phyloP scores from a whole-genome alignment of 2,113 vertebrate species.

The Dipodomys stephensi region DNA sequence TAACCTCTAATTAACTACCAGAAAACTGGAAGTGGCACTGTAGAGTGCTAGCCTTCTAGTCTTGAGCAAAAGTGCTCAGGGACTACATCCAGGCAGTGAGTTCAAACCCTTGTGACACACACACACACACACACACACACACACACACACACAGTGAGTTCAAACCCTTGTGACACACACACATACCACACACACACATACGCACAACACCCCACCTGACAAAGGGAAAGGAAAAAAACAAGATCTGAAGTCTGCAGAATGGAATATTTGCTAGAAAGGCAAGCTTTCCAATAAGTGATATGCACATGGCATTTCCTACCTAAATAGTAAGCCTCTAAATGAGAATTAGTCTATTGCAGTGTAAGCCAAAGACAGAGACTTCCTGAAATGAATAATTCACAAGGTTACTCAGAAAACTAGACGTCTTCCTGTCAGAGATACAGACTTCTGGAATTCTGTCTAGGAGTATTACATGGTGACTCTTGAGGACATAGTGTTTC shows the following conservation, averaged over 20 bases:
- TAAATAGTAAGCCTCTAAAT: neutral
- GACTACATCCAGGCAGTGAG: too few species aligned
- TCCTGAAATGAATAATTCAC: neutral
- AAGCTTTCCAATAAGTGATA: slow-evolving; percentile 2
- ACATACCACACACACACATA: too few species aligned
- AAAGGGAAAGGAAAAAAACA: neutral
- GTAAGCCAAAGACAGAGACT: neutral
- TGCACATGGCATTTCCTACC: neutral
- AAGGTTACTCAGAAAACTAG: slow-evolving; percentile 34
- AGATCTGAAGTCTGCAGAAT: neutral
- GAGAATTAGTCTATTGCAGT: neutral
- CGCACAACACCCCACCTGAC: neutral
- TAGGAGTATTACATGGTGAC: slow-evolving; percentile 51
- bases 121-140: too few species aligned
- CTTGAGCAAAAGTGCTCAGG: too few species aligned
- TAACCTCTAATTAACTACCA: too few species aligned
- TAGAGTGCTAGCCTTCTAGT: too few species aligned
- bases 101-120: too few species aligned
- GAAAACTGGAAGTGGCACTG: too few species aligned
- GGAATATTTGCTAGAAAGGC: neutral
- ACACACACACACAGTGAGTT: too few species aligned
- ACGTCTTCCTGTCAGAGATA: slow-evolving; percentile 57
- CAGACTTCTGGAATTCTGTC: slow-evolving; percentile 33
- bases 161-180: too few species aligned
- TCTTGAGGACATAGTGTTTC: slow-evolving; percentile 49